Base-by-base conservation (phyloP, 2,888 invertebrate species). In the Danaus chrysippus region DNA sequence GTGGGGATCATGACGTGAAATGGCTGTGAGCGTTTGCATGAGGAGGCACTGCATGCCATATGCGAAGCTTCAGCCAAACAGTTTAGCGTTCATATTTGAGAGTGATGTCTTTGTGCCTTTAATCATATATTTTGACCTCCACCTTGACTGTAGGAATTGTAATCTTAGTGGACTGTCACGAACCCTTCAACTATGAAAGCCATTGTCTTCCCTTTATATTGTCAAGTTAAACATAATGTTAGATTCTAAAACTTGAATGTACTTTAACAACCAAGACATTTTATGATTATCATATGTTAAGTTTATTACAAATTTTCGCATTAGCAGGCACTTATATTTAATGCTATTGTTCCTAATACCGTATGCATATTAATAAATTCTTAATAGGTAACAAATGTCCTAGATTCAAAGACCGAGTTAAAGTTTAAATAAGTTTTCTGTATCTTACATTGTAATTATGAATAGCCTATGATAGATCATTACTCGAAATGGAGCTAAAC, bases 1-100 rank as follows among this genome's bases (percentile, higher is more conserved):
- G 54, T 69, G 73, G 74, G 61, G 62, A 66, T 65, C 66, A 67
- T 67, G 63, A 65, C 62, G 61, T 53, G 61, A 58, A 61, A 64
- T 69, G 54, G 61, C 63, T 59, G 58, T 46, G 63, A 68, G 65
- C 63, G 58, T 46, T 65, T 56, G 58, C 63, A 62, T 66, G 62
- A 68, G 65, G 59, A 63, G 61, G 60, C 68, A 56, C 65, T 66
- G 61, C 65, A 67, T 52, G 53, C 61, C 44, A 64, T 60, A 62
- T 61, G 46, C 54, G 58, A 58, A 17, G 59, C 61, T 61, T 57
- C 58, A 52, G 55, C 46, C 53, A 46, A 58, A 42, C 61, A 64
- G 56, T 58, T 60, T 65, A 65, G 55, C 61, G 61, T 59, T 59
- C 62, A 62, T 65, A 65, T 64, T 62, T 60, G 64, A 58, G 54